Evolutionary conservation across 2,113 vertebrate genomes (phyloP).

Genomic region (Macaca nemestrina): DNA sequence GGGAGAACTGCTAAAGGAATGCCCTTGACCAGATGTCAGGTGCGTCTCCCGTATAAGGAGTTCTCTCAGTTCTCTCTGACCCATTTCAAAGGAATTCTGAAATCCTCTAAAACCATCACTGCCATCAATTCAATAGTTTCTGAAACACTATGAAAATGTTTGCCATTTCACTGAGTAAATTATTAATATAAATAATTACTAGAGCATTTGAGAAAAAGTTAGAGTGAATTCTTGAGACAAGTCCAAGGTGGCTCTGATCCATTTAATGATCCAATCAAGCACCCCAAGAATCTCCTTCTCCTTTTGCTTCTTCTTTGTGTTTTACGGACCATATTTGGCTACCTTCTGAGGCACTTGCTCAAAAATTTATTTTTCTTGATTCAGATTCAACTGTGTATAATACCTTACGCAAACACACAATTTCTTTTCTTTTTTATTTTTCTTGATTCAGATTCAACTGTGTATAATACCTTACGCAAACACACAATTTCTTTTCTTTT

Average conservation of each 20-base stretch:
- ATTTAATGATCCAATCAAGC: background rate
- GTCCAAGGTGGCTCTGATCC: background rate
- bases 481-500: background rate
- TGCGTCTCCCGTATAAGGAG: background rate
- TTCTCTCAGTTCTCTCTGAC: background rate
- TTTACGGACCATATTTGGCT: background rate
- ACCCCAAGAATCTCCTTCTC: background rate
- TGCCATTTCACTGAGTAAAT: background rate
- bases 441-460: conserved; percentile 48
- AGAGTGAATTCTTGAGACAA: background rate
- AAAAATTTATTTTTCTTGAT: conserved; percentile 54
- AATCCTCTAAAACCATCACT: background rate
- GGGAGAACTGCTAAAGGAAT: background rate
- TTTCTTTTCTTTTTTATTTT: background rate
- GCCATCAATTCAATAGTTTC: background rate
- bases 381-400: background rate
- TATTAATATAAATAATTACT: background rate
- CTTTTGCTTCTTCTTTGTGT: background rate
- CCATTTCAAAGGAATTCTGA: background rate
- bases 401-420: background rate
- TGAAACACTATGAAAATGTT: conserved; percentile 10
- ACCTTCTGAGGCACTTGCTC: background rate
- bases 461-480: background rate
- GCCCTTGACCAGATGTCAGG: background rate
- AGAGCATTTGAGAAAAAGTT: background rate